A percentile compares a stretch with the other conserved stretches of the same genome.
phyloP scores from a whole-genome alignment of 2,797 vertebrate species.

The Galago senegalensis region DNA sequence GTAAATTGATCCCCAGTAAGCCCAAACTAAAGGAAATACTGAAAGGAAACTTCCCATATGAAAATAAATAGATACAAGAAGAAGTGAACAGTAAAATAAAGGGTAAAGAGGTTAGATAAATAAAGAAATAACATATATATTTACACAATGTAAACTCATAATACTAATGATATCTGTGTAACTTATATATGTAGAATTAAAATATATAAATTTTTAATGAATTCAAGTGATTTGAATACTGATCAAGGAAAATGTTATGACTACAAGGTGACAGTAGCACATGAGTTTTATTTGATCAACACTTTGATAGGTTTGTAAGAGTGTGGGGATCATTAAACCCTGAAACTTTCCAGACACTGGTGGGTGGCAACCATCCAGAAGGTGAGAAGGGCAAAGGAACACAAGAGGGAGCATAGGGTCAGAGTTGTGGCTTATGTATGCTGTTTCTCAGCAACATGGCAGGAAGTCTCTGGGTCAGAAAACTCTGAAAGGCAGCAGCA shows the following conservation, averaged over 20 bases:
- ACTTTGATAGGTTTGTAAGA: not conserved
- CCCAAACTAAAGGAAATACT: not conserved
- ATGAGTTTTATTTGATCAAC: not conserved
- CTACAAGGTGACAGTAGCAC: not conserved
- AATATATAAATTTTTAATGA: not conserved
- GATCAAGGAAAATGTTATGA: not conserved
- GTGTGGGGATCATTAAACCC: not conserved
- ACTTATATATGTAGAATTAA: not conserved
- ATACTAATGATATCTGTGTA: not conserved
- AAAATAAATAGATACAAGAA: not conserved
- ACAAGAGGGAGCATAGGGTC: not conserved
- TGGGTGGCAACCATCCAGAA: not conserved
- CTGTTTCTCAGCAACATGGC: not conserved
- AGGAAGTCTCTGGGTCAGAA: not conserved
- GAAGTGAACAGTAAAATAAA: not conserved
- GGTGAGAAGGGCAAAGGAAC: not conserved
- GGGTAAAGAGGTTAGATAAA: not conserved
- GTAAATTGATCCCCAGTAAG: not conserved
- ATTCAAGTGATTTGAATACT: not conserved
- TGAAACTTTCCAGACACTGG: not conserved
- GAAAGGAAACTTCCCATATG: not conserved
- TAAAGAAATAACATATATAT: not conserved
- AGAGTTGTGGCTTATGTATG: not conserved
- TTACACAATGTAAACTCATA: not conserved
- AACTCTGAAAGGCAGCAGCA: not conserved